phyloP scores from a whole-genome alignment of 2,888 invertebrate genomes.

The Napeogenes inachia region DNA sequence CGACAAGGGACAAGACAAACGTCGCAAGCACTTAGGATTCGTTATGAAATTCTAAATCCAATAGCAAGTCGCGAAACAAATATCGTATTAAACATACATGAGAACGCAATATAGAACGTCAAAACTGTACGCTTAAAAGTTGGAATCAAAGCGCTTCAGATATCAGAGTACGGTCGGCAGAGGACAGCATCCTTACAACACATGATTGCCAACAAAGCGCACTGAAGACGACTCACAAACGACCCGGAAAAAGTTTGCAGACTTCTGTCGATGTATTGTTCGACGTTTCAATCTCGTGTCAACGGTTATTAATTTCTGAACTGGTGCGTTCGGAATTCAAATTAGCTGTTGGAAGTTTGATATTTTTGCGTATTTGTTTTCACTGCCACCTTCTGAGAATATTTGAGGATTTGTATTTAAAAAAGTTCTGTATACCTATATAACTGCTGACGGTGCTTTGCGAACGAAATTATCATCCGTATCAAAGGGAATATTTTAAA shows the following conservation, averaged over 20 bases:
- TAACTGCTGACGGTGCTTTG: slow-evolving; percentile 56
- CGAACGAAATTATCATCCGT: slow-evolving; percentile 73
- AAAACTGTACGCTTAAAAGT: slow-evolving; percentile 71
- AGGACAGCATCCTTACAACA: slow-evolving; percentile 72
- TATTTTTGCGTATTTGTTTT: slow-evolving; percentile 15
- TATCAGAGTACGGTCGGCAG: slow-evolving; percentile 70
- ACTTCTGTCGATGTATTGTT: slow-evolving; percentile 43
- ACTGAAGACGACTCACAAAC: slow-evolving; percentile 55
- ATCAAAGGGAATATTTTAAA: slow-evolving; percentile 78
- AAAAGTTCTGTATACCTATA: slow-evolving; percentile 5
- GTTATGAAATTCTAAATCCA: slow-evolving; percentile 41
- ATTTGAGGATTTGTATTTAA: background rate
- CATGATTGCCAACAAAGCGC: slow-evolving; percentile 71
- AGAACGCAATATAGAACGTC: slow-evolving; percentile 71
- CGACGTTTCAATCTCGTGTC: slow-evolving; percentile 40
- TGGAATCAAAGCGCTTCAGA: slow-evolving; percentile 72
- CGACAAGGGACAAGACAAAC: slow-evolving; percentile 22
- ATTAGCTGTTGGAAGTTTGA: slow-evolving; percentile 27
- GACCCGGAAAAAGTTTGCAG: slow-evolving; percentile 67
- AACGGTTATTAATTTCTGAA: slow-evolving; percentile 42
- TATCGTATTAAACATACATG: slow-evolving; percentile 57
- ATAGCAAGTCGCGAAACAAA: slow-evolving; percentile 52
- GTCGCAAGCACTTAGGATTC: slow-evolving; percentile 14
- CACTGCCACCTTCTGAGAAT: slow-evolving; percentile 5
- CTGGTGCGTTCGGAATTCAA: slow-evolving; percentile 37